Evolutionary conservation across 2,113 vertebrate genomes (phyloP).

Genomic region (Mugil cephalus): DNA sequence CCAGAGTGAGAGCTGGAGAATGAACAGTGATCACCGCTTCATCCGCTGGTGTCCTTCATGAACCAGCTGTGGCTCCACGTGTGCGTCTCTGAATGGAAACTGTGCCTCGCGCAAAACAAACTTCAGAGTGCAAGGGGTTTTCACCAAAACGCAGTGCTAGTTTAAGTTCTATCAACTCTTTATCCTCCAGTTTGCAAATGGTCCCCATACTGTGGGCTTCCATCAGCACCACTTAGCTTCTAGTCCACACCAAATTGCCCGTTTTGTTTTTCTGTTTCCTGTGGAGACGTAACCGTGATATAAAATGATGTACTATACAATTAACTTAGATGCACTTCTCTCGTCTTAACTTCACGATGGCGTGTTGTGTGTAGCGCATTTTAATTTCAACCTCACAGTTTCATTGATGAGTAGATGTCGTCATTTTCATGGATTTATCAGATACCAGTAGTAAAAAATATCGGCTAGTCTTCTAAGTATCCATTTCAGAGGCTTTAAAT

Average conservation of each 20-base stretch:
- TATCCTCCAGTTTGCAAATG: neutral
- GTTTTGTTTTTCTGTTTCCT: neutral
- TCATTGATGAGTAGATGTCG: too few species aligned
- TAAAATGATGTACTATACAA: neutral
- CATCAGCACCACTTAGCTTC: slow-evolving; percentile 12
- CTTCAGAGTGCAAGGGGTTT: neutral
- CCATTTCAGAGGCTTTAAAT: too few species aligned
- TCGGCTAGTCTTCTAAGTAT: too few species aligned
- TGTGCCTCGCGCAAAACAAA: neutral
- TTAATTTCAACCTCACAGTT: too few species aligned
- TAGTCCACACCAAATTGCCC: neutral
- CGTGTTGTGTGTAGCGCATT: too few species aligned
- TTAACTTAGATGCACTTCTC: neutral
- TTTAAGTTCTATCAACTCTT: neutral
- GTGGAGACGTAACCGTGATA: neutral
- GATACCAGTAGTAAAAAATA: too few species aligned
- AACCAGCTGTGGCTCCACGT: neutral
- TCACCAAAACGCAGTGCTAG: neutral
- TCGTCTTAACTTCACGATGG: neutral
- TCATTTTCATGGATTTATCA: too few species aligned
- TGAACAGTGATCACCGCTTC: slow-evolving; percentile 12
- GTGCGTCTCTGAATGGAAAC: neutral
- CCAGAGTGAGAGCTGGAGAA: neutral
- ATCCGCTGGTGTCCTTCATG: slow-evolving; percentile 22
- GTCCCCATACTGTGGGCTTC: neutral